Evolutionary conservation across 2,797 vertebrate species (phyloP).

Genomic region (Botia almorhae): DNA sequence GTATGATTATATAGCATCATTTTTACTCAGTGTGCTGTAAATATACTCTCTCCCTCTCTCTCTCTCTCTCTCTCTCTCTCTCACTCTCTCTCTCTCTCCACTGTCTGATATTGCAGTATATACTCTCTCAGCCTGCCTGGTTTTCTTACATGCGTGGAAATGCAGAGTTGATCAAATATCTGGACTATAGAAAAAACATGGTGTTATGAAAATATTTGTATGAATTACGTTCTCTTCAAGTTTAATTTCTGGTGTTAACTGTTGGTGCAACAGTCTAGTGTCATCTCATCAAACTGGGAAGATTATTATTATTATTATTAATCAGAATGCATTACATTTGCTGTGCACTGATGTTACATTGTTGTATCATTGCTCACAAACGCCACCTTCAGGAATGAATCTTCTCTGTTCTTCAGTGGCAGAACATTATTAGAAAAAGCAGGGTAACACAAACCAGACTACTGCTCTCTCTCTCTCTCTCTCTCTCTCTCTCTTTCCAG

Average conservation of each 20-base stretch:
- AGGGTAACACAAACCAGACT: constrained; percentile 54
- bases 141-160: constrained; percentile 79
- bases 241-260: constrained; percentile 68
- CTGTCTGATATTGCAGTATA: constrained; percentile 75
- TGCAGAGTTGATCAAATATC: constrained; percentile 72
- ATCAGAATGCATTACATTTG: constrained; percentile 29
- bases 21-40: constrained; percentile 84
- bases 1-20: constrained; percentile 83
- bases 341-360: constrained; percentile 35
- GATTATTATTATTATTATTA: constrained; percentile 45
- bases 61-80: constrained; percentile 42
- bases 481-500: constrained; percentile 29
- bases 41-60: constrained; percentile 69
- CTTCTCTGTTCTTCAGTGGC: constrained; percentile 50
- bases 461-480: constrained; percentile 49
- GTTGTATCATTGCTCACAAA: constrained; percentile 35
- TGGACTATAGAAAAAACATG: constrained; percentile 59
- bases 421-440: constrained; percentile 50
- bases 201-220: constrained; percentile 77
- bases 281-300: constrained; percentile 65
- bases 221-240: constrained; percentile 58
- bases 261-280: constrained; percentile 76
- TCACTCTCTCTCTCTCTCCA: constrained; percentile 49
- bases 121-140: constrained; percentile 81
- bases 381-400: constrained; percentile 53